Evolutionary conservation across 2,113 vertebrate species (phyloP), one percentile per base, ranked within the genome.

Genomic region (Nothobranchius furzeri): DNA sequence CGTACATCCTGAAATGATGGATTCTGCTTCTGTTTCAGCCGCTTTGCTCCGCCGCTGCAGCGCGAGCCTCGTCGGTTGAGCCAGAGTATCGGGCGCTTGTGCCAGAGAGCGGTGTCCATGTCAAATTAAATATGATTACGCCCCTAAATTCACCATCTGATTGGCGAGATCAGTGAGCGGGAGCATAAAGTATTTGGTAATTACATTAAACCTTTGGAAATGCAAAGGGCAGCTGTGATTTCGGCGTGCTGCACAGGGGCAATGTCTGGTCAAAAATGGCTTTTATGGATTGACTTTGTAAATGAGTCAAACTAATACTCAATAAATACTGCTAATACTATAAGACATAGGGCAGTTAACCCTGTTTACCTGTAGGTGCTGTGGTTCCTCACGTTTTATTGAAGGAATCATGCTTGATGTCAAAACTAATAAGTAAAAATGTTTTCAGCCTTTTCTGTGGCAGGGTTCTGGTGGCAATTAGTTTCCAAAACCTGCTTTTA

Each of bases 101-200:
- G 79, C 79, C 81, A 81, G 70, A n/a, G 70, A 67, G 75, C 76
- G 48, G 59, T 60, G 84, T 74, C 78, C 68, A 79, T 77, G 80
- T 84, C 76, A 84, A 73, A 85, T 85, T 68, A 79, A 85, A 90
- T 85, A 82, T n/a, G 60, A 86, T 84, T 68, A 84, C 57, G 76
- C 59, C 69, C 57, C 74, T 82, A 68, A 80, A 80, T 75, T 68
- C 65, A 63, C 46, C 80, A 52, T 81, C 79, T 66, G 78, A 86
- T 86, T 82, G 83, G 78, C 68, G 82, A 51, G 63, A 85, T 75
- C 30, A 43, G 55, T 68, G 73, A 82, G 75, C 79, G 52, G 73
- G 25, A 40, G 12, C 24, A 37, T 61, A n/a, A 59, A 78, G 64
- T 82, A 80, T 78, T 85, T 65, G 46, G 68, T 77, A 85, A 89